A percentile compares a stretch with the other conserved stretches of the same genome.
Conservation (phyloP, 2,113 vertebrate species). For the Alexandromys fortis region DNA sequence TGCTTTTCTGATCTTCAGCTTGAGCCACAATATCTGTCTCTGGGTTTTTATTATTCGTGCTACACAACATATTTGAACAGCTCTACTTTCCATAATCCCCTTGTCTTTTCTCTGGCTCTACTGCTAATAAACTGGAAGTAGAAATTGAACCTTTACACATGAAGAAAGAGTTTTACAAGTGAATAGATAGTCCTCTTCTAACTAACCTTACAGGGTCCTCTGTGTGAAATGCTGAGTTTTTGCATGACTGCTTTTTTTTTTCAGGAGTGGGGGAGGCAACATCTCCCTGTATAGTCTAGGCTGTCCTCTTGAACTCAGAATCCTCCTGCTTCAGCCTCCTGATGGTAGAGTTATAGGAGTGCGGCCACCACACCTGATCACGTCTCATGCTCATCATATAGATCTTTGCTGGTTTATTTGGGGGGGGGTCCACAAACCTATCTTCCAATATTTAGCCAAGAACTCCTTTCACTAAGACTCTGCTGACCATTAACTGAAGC, state of each 20-base stretch:
- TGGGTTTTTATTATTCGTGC: too few relatives aligned
- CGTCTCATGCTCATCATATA: background rate
- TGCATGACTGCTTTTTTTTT: background rate
- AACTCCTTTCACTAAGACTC: background rate
- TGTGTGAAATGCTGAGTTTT: background rate
- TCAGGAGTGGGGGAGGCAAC: background rate
- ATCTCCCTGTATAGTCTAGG: background rate
- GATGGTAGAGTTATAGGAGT: background rate
- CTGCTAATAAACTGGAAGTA: slow-evolving; percentile 15
- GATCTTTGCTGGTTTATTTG: background rate
- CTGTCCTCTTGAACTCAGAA: background rate
- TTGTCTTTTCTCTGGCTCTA: slow-evolving; percentile 23
- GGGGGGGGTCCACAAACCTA: background rate
- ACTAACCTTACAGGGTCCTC: background rate
- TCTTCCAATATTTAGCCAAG: background rate
- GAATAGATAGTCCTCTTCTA: background rate
- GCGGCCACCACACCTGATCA: background rate
- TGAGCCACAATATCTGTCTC: too few relatives aligned
- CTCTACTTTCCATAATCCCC: background rate
- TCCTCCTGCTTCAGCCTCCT: background rate
- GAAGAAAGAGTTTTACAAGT: slow-evolving; percentile 52
- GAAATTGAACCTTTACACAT: background rate
- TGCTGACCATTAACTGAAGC: background rate
- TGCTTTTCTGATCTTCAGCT: too few relatives aligned
- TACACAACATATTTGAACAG: background rate